These are phyloP conservation scores for Oceanites oceanicus DNA, from an alignment of 2,113 vertebrate species.

Conservation along the genomic window DNA sequence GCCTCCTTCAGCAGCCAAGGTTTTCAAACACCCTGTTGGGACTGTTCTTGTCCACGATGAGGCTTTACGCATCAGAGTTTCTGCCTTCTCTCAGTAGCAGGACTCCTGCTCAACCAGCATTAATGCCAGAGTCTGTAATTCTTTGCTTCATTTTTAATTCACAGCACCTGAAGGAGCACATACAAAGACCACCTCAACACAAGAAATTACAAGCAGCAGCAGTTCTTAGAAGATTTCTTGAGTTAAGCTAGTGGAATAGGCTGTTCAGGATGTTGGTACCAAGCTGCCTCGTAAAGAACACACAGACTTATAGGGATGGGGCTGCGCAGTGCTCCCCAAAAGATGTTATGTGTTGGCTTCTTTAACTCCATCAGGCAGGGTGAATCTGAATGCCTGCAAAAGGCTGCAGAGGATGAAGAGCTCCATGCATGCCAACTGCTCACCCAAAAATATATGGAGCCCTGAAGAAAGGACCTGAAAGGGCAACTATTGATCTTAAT, in stretches of 20 bases:
- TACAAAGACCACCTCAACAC: not conserved
- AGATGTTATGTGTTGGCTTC: not conserved
- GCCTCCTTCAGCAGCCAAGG: not conserved
- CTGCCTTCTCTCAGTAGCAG: not conserved
- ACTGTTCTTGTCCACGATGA: not conserved
- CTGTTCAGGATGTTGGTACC: not conserved
- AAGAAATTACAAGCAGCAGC: not conserved
- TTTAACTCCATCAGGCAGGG: not conserved
- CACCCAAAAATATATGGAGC: not conserved
- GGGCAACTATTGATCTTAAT: not conserved
- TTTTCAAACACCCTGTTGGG: not conserved
- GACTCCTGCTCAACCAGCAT: not conserved
- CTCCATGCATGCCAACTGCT: not conserved
- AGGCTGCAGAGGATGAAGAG: not conserved
- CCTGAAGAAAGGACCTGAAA: not conserved
- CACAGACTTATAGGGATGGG: not conserved
- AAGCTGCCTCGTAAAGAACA: not conserved
- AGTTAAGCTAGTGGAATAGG: not conserved
- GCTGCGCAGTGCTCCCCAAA: not conserved
- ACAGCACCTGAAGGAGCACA: not conserved
- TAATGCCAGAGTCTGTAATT: not conserved
- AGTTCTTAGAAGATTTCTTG: not conserved
- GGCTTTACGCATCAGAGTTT: not conserved
- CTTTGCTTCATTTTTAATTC: not conserved
- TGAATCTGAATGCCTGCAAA: not conserved